Evolutionary conservation across 2,797 vertebrate species (phyloP), one percentile per base, ranked within the genome.

Genomic region (Sitta carolinensis): DNA sequence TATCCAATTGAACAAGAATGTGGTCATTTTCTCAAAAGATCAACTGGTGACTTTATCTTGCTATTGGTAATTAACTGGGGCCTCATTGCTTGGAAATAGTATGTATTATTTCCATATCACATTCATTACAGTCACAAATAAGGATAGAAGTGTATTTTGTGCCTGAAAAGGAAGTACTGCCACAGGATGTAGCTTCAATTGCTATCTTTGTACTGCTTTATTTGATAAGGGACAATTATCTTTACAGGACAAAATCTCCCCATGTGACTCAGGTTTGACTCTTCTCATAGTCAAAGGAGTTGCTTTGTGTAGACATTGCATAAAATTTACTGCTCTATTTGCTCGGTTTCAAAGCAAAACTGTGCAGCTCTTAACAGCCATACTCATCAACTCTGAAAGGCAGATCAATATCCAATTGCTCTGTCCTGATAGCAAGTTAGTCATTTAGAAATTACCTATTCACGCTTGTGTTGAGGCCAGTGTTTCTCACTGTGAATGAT

Each of bases 11-110:
- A 89, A 93, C 36, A 89, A 87, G 18, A 62, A 84, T 12, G n/a
- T 27, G 90, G 93, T 72, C 78, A 77, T 94, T 91, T 94, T 72
- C 64, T 75, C 82, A 68, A 16, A 85, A 82, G 52, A 93, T 77
- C 75, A 68, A 34, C 61, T 9, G 4, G 48, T 58, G 50, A 25
- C 18, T 87, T 93, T 85, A 87, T 66, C 75, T 81, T 64, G n/a
- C 22, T 80, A 43, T 67, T 87, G 29, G 4, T 87, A 92, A 93
- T 85, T 87, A 94, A 64, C 19, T 61, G 64, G 47, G 27, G 58
- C 26, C 69, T 91, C 47, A 87, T 16, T 81, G 48, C 50, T 89
- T 7, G 2, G 81, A 94, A 95, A 93, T 61, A 94, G 58, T 1
- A 0, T 34, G 12, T 22, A 58, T 70, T 70, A 68, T 88, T 94